A percentile compares a stretch with the other conserved stretches of the same genome.
phyloP scores from a whole-genome alignment of 1,140 invertebrate species.

The Choristoneura fumiferana region DNA sequence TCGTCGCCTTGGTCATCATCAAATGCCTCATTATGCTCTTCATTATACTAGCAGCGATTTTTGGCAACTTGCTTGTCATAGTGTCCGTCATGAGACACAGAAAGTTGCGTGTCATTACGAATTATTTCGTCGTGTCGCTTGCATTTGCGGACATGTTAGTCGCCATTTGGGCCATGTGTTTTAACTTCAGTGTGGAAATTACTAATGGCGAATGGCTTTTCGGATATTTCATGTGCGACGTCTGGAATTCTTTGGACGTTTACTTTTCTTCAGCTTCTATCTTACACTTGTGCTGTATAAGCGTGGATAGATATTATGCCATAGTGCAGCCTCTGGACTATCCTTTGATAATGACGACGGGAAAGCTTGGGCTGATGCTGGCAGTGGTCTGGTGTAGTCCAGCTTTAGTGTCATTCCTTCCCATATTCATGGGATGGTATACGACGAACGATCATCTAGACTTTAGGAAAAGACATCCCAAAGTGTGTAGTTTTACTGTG shows the following conservation, averaged over 20 bases:
- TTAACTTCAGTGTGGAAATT: constrained; percentile 93
- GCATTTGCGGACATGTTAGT: constrained; percentile 95
- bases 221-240: constrained; percentile 94
- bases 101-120: constrained; percentile 93
- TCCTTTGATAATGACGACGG: constrained; percentile 91
- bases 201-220: constrained; percentile 93
- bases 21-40: constrained; percentile 88
- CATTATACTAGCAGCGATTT: constrained; percentile 91
- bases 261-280: constrained; percentile 96
- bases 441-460: constrained; percentile 89
- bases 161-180: constrained; percentile 94
- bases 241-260: constrained; percentile 97
- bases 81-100: constrained; percentile 92
- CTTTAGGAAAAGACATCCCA: constrained; percentile 84
- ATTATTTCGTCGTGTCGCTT: constrained; percentile 96
- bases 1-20: constrained; percentile 78
- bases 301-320: constrained; percentile 91
- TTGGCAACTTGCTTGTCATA: constrained; percentile 93
- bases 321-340: constrained; percentile 94
- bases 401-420: constrained; percentile 94
- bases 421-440: constrained; percentile 97
- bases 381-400: constrained; percentile 95
- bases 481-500: constrained; percentile 92
- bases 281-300: constrained; percentile 95
- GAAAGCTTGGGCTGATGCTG: constrained; percentile 86